These are phyloP conservation scores for Paralichthys olivaceus DNA, from an alignment of 2,113 vertebrate genomes.

Conservation along the genomic window DNA sequence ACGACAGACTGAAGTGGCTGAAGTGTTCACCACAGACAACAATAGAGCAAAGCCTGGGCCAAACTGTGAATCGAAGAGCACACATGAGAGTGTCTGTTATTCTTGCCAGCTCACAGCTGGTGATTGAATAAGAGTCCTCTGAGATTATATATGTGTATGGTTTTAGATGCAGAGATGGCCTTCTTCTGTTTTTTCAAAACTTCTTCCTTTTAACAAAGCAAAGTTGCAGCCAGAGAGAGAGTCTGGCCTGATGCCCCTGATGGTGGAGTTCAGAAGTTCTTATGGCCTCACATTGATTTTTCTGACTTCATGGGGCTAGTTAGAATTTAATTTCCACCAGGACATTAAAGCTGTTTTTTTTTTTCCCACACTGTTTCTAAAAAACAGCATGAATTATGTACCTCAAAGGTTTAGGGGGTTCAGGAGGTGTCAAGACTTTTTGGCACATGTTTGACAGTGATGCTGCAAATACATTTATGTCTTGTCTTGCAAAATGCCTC, in stretches of 20 bases:
- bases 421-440: neutral
- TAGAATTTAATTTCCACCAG: slow-evolving; percentile 6
- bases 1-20: slow-evolving; percentile 30
- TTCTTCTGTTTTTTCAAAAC: neutral
- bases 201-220: slow-evolving; percentile 24
- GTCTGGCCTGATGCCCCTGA: neutral
- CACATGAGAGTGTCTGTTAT: slow-evolving; percentile 36
- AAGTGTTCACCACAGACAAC: neutral
- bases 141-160: slow-evolving; percentile 28
- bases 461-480: neutral
- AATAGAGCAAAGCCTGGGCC: slow-evolving; percentile 17
- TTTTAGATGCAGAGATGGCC: neutral
- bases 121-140: slow-evolving; percentile 30
- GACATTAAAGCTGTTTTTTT: slow-evolving; percentile 14
- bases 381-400: neutral
- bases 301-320: slow-evolving; percentile 4
- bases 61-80: slow-evolving; percentile 26
- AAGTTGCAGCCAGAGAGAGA: neutral
- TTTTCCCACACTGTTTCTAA: neutral
- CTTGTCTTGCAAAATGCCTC: too few relatives aligned
- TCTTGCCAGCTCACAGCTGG: slow-evolving; percentile 29
- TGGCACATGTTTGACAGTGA: neutral
- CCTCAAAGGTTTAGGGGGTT: neutral
- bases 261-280: neutral
- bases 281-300: slow-evolving; percentile 23